A percentile compares a stretch with the other conserved stretches of the same genome.
These are phyloP conservation scores for Drosophila neotestacea DNA, from an alignment of 2,888 invertebrate species.

Conservation along the genomic window DNA sequence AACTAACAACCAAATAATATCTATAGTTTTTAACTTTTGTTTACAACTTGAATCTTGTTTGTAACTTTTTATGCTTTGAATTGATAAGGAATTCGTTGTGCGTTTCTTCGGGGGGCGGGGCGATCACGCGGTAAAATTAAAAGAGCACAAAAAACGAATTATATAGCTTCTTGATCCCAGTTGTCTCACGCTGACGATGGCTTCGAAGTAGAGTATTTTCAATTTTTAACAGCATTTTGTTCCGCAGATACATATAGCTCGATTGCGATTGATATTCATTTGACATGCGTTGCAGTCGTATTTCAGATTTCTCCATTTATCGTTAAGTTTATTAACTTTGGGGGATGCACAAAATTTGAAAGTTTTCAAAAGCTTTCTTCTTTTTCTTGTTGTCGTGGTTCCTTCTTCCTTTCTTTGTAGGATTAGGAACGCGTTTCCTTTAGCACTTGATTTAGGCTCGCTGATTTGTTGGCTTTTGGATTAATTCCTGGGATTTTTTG, in stretches of 20 bases:
- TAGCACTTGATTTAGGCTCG: slow-evolving; percentile 1
- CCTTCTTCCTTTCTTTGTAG: background rate
- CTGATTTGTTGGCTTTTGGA: background rate
- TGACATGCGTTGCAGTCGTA: slow-evolving; percentile 78
- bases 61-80: slow-evolving; percentile 38
- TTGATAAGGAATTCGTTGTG: slow-evolving; percentile 69
- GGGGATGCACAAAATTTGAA: slow-evolving; percentile 36
- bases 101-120: slow-evolving; percentile 53
- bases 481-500: slow-evolving; percentile 19
- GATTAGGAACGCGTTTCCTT: background rate
- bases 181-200: slow-evolving; percentile 93
- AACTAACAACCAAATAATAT: slow-evolving; percentile 81
- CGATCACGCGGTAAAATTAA: slow-evolving; percentile 86
- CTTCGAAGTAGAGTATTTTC: slow-evolving; percentile 92
- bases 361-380: slow-evolving; percentile 6
- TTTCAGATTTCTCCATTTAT: slow-evolving; percentile 85
- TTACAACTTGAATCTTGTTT: slow-evolving; percentile 35
- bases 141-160: slow-evolving; percentile 95
- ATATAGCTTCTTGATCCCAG: slow-evolving; percentile 94
- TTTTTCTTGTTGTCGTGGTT: background rate
- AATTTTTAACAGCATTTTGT: slow-evolving; percentile 90
- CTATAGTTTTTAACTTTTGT: slow-evolving; percentile 54
- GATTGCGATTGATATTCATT: slow-evolving; percentile 84
- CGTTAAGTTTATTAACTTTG: slow-evolving; percentile 49
- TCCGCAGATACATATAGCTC: slow-evolving; percentile 84